A percentile compares a stretch with the other conserved stretches of the same genome.
phyloP scores from a whole-genome alignment of 2,888 invertebrate genomes.

The Blastobasis adustella region DNA sequence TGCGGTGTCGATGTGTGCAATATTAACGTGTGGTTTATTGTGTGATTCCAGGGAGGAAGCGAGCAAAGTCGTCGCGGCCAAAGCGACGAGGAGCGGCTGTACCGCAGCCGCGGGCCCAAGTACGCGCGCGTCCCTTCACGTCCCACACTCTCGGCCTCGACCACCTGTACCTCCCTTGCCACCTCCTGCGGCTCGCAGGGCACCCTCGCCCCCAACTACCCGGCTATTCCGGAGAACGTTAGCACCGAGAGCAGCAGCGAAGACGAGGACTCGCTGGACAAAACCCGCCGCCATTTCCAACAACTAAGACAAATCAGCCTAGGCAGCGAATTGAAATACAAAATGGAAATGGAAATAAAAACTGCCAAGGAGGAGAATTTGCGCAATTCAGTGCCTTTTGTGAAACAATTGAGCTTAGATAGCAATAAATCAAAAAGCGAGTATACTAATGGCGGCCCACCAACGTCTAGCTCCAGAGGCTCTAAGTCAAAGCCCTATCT shows the following conservation, averaged over 20 bases:
- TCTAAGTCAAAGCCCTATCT: slow-evolving; percentile 71
- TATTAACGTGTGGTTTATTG: slow-evolving; percentile 2
- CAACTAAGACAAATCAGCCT: slow-evolving; percentile 77
- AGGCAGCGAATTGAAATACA: slow-evolving; percentile 77
- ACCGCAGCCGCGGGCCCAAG: slow-evolving; percentile 55
- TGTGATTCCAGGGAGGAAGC: slow-evolving; percentile 53
- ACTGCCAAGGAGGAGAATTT: slow-evolving; percentile 76
- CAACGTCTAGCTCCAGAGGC: slow-evolving; percentile 58
- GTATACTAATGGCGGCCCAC: slow-evolving; percentile 58
- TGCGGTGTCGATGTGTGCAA: no score
- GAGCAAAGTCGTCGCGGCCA: slow-evolving; percentile 58
- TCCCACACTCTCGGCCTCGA: slow-evolving; percentile 73
- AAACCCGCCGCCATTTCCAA: slow-evolving; percentile 76
- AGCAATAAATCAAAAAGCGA: slow-evolving; percentile 71
- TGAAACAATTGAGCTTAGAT: slow-evolving; percentile 76
- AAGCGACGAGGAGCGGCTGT: slow-evolving; percentile 62
- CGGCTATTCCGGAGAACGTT: slow-evolving; percentile 55
- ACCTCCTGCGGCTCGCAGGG: slow-evolving; percentile 67
- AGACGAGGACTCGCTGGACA: slow-evolving; percentile 71
- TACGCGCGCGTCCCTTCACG: slow-evolving; percentile 67
- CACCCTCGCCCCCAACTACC: slow-evolving; percentile 59
- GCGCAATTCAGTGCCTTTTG: slow-evolving; percentile 75
- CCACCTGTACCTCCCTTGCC: slow-evolving; percentile 77
- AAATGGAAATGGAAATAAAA: slow-evolving; percentile 79
- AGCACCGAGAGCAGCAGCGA: slow-evolving; percentile 66